A percentile compares a stretch with the other conserved stretches of the same genome.
Conservation (phyloP, 2,888 invertebrate genomes). For the Melieria omissa region DNA sequence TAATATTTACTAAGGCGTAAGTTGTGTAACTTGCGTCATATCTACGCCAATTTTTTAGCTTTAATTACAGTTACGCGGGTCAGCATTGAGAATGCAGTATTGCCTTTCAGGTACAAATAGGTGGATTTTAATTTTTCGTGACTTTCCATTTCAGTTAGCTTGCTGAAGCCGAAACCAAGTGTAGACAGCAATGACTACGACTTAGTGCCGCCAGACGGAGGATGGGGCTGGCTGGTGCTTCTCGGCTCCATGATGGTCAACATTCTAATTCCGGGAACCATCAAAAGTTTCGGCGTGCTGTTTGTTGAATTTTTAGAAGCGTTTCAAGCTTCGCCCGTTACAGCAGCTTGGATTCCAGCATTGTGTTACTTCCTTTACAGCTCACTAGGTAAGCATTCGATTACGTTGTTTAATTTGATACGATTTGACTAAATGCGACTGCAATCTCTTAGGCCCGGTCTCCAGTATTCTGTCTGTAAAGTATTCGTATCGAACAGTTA, state of each 20-base stretch:
- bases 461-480: constrained; percentile 86
- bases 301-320: constrained; percentile 85
- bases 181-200: constrained; percentile 72
- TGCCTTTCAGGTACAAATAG: neutral
- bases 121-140: neutral
- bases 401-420: constrained; percentile 2
- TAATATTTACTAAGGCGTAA: no score
- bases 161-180: constrained; percentile 52
- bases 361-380: constrained; percentile 89
- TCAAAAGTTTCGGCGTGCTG: constrained; percentile 88
- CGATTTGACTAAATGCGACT: neutral
- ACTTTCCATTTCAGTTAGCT: constrained; percentile 49
- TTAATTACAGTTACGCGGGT: no score
- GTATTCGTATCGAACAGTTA: constrained; percentile 86
- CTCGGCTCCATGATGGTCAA: constrained; percentile 83
- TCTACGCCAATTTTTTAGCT: no score
- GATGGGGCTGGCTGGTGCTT: constrained; percentile 85
- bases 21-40: no score
- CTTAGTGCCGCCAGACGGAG: constrained; percentile 83
- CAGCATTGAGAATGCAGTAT: neutral
- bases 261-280: constrained; percentile 85
- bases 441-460: constrained; percentile 75
- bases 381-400: constrained; percentile 76
- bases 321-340: constrained; percentile 78
- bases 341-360: constrained; percentile 87